Evolutionary conservation across 1,140 invertebrate species (phyloP), one percentile per base, ranked within the genome.

Genomic region (Anoplolepis gracilipes): DNA sequence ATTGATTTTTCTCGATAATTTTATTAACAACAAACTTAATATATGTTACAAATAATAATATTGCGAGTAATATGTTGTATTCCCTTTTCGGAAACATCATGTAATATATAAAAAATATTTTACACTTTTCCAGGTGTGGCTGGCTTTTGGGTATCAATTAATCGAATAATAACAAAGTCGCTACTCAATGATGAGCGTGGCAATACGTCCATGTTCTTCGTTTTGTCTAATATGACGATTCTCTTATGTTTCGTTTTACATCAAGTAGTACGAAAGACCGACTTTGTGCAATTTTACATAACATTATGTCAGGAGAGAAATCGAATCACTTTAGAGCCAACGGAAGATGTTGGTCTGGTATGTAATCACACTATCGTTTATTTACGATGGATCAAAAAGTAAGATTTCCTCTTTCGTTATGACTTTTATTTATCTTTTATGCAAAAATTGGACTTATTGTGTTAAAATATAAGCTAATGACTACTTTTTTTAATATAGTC

Each of bases 171-270:
- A 28, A 98, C 98, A 0, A 98, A 98, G 94, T 94, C 96, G 84
- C 84, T 98, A 84, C 94, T 97, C 46, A 92, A 97, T 91, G 96
- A 98, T 93, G 95, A 97, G 91, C 95, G 96, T 67, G 94, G 97
- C 39, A 98, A 98, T 91, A 99, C 98, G 0, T 96, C 98, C 36
- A 96, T 98, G 91, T 99, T 98, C 94, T 98, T 99, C 92, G 94
- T 96, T 19, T 95, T 98, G 19, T 98, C 98, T 22, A 97, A 97
- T 69, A 92, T 96, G 1, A 96, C 97, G 19, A 96, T 98, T 11
- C 94, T 96, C 10, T 94, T 96, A 13, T 98, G 98, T 87, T 98
- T 97, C 87, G 94, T 97, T 86, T 93, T 98, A 42, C 97, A 98
- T 90, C 96, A 97, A 92, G 92, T 97, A 10, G 96, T 98, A 73